Evolutionary conservation across 1,140 invertebrate genomes (phyloP).

Genomic region (Drosophila mauritiana): DNA sequence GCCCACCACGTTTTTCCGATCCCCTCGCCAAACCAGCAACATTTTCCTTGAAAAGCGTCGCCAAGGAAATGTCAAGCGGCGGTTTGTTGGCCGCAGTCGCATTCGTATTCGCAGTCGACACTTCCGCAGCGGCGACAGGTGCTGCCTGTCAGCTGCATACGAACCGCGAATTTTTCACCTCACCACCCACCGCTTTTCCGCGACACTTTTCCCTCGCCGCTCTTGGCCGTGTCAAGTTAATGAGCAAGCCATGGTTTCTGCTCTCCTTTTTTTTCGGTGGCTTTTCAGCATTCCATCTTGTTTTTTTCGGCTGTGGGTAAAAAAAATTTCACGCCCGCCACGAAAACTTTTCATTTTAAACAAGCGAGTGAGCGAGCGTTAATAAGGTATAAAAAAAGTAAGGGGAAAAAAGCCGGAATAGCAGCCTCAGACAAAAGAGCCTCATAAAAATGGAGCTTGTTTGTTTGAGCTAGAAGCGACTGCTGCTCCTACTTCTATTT

Average conservation of each 20-base stretch:
- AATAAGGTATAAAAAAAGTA: slow-evolving; percentile 70
- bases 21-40: not conserved
- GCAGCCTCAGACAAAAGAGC: slow-evolving; percentile 49
- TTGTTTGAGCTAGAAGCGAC: slow-evolving; percentile 57
- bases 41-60: slow-evolving; percentile 27
- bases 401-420: slow-evolving; percentile 19
- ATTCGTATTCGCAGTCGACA: slow-evolving; percentile 21
- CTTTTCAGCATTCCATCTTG: slow-evolving; percentile 30
- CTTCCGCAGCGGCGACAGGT: slow-evolving; percentile 62
- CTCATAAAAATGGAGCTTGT: slow-evolving; percentile 74
- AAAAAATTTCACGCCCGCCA: slow-evolving; percentile 67
- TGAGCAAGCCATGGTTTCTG: slow-evolving; percentile 57
- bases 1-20: not conserved
- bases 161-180: slow-evolving; percentile 51
- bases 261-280: slow-evolving; percentile 24
- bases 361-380: slow-evolving; percentile 53
- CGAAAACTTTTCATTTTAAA: slow-evolving; percentile 66
- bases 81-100: slow-evolving; percentile 34
- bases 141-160: slow-evolving; percentile 73
- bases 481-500: slow-evolving; percentile 34
- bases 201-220: slow-evolving; percentile 11
- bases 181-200: slow-evolving; percentile 6
- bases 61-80: slow-evolving; percentile 54
- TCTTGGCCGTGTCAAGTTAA: slow-evolving; percentile 70
- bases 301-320: slow-evolving; percentile 7